A percentile compares a stretch with the other conserved stretches of the same genome.
phyloP scores from a whole-genome alignment of 2,888 invertebrate species.

The Tiliacea aurago region DNA sequence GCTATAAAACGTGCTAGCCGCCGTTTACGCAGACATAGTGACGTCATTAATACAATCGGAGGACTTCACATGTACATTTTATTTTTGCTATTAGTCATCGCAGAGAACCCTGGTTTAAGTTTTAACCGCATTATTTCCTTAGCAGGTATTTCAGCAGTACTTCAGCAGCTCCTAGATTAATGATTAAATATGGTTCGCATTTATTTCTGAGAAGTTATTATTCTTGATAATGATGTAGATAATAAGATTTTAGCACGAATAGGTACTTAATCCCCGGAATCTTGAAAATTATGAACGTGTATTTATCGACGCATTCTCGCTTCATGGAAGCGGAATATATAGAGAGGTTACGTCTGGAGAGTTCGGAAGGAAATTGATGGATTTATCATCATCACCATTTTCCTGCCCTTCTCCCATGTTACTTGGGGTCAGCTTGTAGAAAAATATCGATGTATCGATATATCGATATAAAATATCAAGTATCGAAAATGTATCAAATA shows the following conservation, averaged over 20 bases:
- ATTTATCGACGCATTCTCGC: background rate
- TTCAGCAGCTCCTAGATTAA: constrained; percentile 3
- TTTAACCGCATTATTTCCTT: constrained; percentile 6
- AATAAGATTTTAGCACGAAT: background rate
- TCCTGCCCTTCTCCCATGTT: too few relatives aligned
- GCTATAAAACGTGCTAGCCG: constrained; percentile 53
- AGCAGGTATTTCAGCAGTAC: too few relatives aligned
- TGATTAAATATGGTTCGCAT: constrained; percentile 17
- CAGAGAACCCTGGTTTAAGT: background rate
- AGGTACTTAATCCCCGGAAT: background rate
- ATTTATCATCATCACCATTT: background rate
- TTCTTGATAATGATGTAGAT: constrained; percentile 10
- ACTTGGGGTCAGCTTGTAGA: too few relatives aligned
- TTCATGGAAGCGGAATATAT: background rate
- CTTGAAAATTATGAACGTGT: background rate
- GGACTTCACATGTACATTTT: constrained; percentile 34
- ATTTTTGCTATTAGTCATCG: constrained; percentile 33
- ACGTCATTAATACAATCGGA: constrained; percentile 52
- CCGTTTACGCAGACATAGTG: constrained; percentile 45
- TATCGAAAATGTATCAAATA: too few relatives aligned
- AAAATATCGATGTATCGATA: too few relatives aligned
- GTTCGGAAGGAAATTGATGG: background rate
- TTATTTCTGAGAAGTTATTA: constrained; percentile 25
- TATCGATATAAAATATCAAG: too few relatives aligned
- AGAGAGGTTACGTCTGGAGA: background rate